Evolutionary conservation across 2,113 vertebrate genomes (phyloP).

Genomic region (Lepisosteus osseus): DNA sequence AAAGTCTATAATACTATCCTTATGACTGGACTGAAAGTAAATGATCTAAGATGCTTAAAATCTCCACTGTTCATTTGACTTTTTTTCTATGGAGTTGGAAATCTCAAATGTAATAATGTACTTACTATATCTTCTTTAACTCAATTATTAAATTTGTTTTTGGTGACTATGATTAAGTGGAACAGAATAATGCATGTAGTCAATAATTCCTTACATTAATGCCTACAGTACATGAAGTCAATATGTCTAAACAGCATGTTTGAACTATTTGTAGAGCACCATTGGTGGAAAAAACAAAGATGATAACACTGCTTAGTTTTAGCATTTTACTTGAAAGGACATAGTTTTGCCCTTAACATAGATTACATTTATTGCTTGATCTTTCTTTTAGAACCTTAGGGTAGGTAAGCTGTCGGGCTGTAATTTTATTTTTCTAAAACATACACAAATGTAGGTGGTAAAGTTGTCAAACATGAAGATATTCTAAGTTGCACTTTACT

Average conservation of each 20-base stretch:
- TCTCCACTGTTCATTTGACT: too few species aligned
- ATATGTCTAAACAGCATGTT: too few species aligned
- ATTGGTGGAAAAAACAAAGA: neutral
- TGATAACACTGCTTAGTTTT: neutral
- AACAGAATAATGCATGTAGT: too few species aligned
- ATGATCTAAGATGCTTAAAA: too few species aligned
- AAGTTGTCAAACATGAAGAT: neutral
- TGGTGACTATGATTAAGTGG: too few species aligned
- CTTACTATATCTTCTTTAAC: too few species aligned
- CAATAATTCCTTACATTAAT: too few species aligned
- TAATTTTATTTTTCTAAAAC: neutral
- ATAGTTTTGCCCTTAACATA: neutral
- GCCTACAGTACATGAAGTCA: too few species aligned
- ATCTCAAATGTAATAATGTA: too few species aligned
- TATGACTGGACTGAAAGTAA: too few species aligned
- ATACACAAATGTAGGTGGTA: neutral
- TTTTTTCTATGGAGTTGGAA: too few species aligned
- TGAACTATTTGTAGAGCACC: neutral
- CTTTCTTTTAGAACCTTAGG: neutral
- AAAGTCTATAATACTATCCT: neutral
- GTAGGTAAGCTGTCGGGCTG: neutral
- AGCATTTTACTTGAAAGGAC: neutral
- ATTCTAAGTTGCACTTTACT: neutral
- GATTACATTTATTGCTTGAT: neutral
- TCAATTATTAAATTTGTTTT: too few species aligned